Conservation (phyloP, 1,140 invertebrate species). For the Drosophila nebulosa region DNA sequence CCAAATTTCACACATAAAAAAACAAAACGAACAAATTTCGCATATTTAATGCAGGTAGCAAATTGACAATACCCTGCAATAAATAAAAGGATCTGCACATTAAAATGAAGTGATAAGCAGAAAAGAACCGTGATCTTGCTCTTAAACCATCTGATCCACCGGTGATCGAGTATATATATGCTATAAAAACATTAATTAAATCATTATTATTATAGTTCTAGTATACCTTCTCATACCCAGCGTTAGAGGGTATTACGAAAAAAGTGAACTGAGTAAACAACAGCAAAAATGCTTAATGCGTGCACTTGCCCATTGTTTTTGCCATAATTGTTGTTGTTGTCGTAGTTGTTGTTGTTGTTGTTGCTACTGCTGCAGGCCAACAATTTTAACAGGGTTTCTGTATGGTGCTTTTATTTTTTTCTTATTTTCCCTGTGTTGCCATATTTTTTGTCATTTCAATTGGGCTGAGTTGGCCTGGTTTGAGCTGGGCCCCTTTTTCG, state of each 20-base stretch:
- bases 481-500: not conserved
- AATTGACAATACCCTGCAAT: not conserved
- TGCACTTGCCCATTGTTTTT: constrained; percentile 47
- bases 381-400: constrained; percentile 62
- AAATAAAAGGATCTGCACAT: too few relatives aligned
- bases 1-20: constrained; percentile 35
- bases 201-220: not conserved
- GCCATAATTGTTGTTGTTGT: constrained; percentile 22
- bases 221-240: not conserved
- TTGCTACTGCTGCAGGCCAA: constrained; percentile 58
- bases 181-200: too few relatives aligned
- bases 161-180: not conserved
- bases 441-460: constrained; percentile 79
- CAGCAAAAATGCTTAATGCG: constrained; percentile 65
- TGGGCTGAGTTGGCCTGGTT: constrained; percentile 18
- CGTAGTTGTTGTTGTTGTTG: constrained; percentile 36
- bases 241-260: not conserved
- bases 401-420: constrained; percentile 21
- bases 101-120: not conserved
- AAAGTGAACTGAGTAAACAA: constrained; percentile 7
- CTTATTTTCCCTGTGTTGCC: constrained; percentile 17
- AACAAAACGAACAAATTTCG: constrained; percentile 20
- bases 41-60: not conserved
- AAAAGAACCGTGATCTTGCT: too few relatives aligned
- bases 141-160: not conserved